phyloP scores from a whole-genome alignment of 2,113 vertebrate species.

The Tautogolabrus adspersus region DNA sequence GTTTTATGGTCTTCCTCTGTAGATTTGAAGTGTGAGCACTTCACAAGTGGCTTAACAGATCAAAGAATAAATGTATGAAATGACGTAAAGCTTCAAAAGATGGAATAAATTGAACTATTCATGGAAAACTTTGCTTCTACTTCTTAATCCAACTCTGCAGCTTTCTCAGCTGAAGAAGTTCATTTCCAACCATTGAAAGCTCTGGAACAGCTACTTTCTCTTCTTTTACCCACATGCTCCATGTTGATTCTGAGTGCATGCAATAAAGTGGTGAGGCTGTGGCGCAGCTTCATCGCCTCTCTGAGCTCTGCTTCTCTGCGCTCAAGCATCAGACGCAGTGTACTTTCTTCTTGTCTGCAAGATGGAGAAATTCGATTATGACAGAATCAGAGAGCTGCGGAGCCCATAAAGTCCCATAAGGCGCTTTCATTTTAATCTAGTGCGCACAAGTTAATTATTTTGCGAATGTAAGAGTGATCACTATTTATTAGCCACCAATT shows the following conservation, averaged over 20 bases:
- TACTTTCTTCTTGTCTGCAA: slow-evolving; percentile 73
- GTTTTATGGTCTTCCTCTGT: background rate
- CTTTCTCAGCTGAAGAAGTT: background rate
- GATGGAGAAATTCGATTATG: too few species aligned
- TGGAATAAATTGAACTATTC: background rate
- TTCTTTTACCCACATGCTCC: slow-evolving; percentile 60
- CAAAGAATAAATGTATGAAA: background rate
- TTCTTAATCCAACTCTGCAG: background rate
- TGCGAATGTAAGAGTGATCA: too few species aligned
- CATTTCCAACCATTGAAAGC: background rate
- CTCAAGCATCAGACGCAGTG: slow-evolving; percentile 75
- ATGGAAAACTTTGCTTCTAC: background rate
- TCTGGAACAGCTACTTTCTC: background rate
- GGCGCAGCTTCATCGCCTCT: slow-evolving; percentile 79
- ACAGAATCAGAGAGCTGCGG: too few species aligned
- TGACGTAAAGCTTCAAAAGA: background rate
- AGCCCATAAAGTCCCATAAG: too few species aligned
- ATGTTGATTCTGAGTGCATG: slow-evolving; percentile 77
- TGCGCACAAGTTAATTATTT: too few species aligned
- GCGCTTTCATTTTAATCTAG: too few species aligned
- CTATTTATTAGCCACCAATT: too few species aligned
- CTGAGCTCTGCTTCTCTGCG: slow-evolving; percentile 82
- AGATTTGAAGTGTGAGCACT: background rate
- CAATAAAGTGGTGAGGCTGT: slow-evolving; percentile 77
- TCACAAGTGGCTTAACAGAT: background rate